phyloP scores from a whole-genome alignment of 2,113 vertebrate species.

The Leptobrachium leishanense region DNA sequence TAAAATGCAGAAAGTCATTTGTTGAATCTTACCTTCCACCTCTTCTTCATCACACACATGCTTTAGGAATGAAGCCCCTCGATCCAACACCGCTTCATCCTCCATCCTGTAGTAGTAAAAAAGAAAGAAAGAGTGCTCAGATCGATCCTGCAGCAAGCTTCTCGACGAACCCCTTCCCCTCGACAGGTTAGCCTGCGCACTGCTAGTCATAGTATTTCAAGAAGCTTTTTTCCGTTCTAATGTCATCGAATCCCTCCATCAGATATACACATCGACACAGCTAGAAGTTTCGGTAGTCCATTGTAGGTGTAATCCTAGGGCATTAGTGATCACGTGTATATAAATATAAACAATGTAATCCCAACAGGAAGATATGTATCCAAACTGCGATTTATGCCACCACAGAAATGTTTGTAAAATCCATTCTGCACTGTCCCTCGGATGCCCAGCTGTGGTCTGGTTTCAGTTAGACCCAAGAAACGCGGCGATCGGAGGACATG shows the following conservation, averaged over 20 bases:
- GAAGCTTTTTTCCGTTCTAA: constrained; percentile 54
- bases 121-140: constrained; percentile 97
- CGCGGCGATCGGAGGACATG: constrained; percentile 26
- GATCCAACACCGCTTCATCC: constrained; percentile 97
- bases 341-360: constrained; percentile 56
- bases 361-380: constrained; percentile 32
- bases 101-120: constrained; percentile 99
- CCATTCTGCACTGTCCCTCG: constrained; percentile 45
- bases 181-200: constrained; percentile 80
- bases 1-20: neutral
- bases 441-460: constrained; percentile 50
- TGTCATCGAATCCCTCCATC: constrained; percentile 59
- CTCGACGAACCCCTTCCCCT: constrained; percentile 74
- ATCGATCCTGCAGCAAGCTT: constrained; percentile 85
- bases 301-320: constrained; percentile 59
- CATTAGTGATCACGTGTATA: constrained; percentile 41
- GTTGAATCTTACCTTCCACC: constrained; percentile 84
- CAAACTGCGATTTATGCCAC: constrained; percentile 38
- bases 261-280: constrained; percentile 60
- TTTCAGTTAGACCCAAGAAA: constrained; percentile 44
- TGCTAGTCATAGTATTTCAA: constrained; percentile 67
- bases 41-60: constrained; percentile 94
- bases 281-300: constrained; percentile 52
- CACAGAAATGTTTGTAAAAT: constrained; percentile 54
- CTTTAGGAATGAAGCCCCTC: constrained; percentile 92